These are phyloP conservation scores for Seira ritae DNA, from an alignment of 2,888 invertebrate genomes.

Conservation along the genomic window DNA sequence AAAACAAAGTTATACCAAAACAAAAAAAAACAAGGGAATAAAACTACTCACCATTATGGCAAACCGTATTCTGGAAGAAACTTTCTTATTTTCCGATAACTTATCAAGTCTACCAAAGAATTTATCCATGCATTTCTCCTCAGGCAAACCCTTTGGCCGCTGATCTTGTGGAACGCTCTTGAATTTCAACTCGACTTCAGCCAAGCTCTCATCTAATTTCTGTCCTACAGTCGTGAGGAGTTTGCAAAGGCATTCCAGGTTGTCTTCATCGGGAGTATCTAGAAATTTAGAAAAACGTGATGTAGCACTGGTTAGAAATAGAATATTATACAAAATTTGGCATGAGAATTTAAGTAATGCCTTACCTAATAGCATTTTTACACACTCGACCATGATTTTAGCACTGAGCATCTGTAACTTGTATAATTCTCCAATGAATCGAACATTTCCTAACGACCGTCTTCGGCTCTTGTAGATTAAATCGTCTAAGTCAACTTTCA, in stretches of 20 bases:
- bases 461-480: slow-evolving; percentile 63
- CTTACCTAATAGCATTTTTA: slow-evolving; percentile 84
- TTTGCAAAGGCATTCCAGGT: slow-evolving; percentile 94
- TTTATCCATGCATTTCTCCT: slow-evolving; percentile 75
- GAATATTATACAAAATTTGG: background rate
- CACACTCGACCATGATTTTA: slow-evolving; percentile 91
- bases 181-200: slow-evolving; percentile 62
- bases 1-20: too few relatives aligned
- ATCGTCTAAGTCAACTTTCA: slow-evolving; percentile 67
- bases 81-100: slow-evolving; percentile 79
- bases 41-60: slow-evolving; percentile 71
- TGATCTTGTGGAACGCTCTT: slow-evolving; percentile 49
- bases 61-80: slow-evolving; percentile 80
- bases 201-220: slow-evolving; percentile 81
- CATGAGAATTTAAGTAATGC: slow-evolving; percentile 67
- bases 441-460: slow-evolving; percentile 72
- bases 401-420: slow-evolving; percentile 92
- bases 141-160: slow-evolving; percentile 66
- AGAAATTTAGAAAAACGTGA: slow-evolving; percentile 10
- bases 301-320: background rate
- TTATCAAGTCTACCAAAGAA: slow-evolving; percentile 83
- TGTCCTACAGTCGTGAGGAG: slow-evolving; percentile 93
- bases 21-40: too few relatives aligned
- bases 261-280: slow-evolving; percentile 84
- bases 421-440: slow-evolving; percentile 90